Percentiles rank a stretch among this genome's conserved stretches.
phyloP scores from a whole-genome alignment of 30 jellyfish, hydroid and myxozoan species.

The Aurelia aurita region DNA sequence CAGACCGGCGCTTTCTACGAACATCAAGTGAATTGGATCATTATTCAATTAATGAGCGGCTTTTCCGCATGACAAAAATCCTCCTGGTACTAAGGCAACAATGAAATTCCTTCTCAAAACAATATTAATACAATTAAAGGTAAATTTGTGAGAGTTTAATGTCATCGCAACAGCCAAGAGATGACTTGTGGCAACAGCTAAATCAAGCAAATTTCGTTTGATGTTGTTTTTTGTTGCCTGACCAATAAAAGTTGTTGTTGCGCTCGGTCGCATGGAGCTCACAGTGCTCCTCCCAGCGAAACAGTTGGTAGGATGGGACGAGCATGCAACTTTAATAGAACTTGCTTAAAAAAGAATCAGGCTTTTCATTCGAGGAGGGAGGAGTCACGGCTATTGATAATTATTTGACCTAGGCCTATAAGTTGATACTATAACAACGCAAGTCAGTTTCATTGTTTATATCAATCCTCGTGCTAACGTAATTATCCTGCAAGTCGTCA shows the following conservation, averaged over 20 bases:
- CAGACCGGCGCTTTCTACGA: too few relatives aligned
- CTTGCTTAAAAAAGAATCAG: not conserved
- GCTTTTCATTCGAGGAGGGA: slow-evolving; percentile 42
- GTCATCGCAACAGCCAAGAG: too few relatives aligned
- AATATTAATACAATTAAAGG: too few relatives aligned
- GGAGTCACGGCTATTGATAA: slow-evolving; percentile 52
- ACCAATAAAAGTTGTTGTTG: not conserved
- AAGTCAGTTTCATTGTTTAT: slow-evolving; percentile 18
- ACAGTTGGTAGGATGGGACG: slow-evolving; percentile 43
- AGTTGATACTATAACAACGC: slow-evolving; percentile 66
- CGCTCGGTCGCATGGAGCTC: slow-evolving; percentile 24
- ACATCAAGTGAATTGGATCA: too few relatives aligned
- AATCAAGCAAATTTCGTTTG: too few relatives aligned
- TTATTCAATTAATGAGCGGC: too few relatives aligned
- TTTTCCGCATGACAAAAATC: too few relatives aligned
- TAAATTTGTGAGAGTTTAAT: too few relatives aligned
- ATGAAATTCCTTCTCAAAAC: too few relatives aligned
- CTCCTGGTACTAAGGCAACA: too few relatives aligned
- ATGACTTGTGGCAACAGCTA: too few relatives aligned
- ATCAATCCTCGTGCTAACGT: slow-evolving; percentile 49
- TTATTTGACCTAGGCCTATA: slow-evolving; percentile 63
- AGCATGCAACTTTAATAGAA: not conserved
- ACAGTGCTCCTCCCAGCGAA: slow-evolving; percentile 14
- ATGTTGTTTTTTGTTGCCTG: slow-evolving; percentile 22
- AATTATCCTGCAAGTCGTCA: slow-evolving; percentile 57